phyloP scores from a whole-genome alignment of 1,140 invertebrate genomes.

The Ceratoteleas bidentatus region DNA sequence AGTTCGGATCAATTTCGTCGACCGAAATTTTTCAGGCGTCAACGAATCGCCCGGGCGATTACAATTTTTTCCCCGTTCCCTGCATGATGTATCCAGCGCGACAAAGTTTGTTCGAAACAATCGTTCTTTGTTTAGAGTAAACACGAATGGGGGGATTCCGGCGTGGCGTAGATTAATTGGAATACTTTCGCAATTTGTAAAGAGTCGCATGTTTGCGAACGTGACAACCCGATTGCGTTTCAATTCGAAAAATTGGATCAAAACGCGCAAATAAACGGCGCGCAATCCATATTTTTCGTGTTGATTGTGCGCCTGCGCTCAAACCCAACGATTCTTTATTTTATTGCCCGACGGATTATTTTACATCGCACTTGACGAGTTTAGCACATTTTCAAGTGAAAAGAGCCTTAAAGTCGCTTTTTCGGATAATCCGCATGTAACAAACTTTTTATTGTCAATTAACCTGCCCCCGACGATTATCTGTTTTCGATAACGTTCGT shows the following conservation, averaged over 20 bases:
- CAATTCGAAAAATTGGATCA: conserved; percentile 33
- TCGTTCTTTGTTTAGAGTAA: too few species aligned
- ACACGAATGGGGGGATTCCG: too few species aligned
- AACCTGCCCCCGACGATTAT: too few species aligned
- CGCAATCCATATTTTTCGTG: conserved; percentile 3
- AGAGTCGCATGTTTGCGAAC: conserved; percentile 15
- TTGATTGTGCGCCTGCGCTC: not conserved
- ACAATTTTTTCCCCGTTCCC: too few species aligned
- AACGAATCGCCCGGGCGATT: too few species aligned
- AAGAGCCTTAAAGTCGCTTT: too few species aligned
- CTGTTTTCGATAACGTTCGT: too few species aligned
- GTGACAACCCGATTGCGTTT: conserved; percentile 28
- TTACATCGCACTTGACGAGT: not conserved
- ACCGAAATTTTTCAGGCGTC: too few species aligned
- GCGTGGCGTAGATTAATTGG: conserved; percentile 34
- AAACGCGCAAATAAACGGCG: conserved; percentile 17
- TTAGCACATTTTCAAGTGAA: too few species aligned
- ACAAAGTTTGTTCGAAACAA: conserved; percentile 49
- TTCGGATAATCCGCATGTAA: too few species aligned
- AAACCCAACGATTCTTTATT: not conserved
- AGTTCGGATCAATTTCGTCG: too few species aligned
- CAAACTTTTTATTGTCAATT: too few species aligned
- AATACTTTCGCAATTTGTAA: conserved; percentile 46
- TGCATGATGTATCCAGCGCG: conserved; percentile 28
- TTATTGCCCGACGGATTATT: not conserved